A percentile compares a stretch with the other conserved stretches of the same genome.
Evolutionary conservation across 2,113 vertebrate genomes (phyloP).

Genomic region (Sturnus vulgaris): DNA sequence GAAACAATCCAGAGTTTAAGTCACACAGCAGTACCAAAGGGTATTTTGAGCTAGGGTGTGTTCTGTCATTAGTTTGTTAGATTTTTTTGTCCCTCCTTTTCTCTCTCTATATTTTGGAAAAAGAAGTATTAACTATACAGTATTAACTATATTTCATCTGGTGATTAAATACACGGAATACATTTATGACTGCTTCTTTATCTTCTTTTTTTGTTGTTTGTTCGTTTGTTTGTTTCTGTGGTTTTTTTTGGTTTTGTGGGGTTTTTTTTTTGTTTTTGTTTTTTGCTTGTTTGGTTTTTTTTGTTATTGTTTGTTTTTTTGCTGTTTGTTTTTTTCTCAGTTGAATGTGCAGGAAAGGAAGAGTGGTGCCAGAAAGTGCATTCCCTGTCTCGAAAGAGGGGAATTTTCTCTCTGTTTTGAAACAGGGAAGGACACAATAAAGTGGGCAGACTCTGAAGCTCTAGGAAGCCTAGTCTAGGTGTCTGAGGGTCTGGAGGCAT

Average conservation of each 20-base stretch:
- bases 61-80: background rate
- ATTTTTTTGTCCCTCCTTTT: background rate
- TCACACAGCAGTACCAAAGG: background rate
- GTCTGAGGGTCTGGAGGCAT: background rate
- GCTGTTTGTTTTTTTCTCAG: background rate
- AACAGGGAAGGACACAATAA: background rate
- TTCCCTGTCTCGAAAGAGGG: background rate
- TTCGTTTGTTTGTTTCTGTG: too few species aligned
- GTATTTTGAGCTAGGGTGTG: background rate
- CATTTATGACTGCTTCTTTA: background rate
- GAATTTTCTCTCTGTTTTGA: background rate
- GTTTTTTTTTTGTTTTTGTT: background rate
- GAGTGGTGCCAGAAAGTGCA: background rate
- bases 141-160: background rate
- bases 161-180: background rate
- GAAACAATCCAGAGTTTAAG: background rate
- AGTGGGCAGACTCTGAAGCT: background rate
- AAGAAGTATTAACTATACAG: background rate
- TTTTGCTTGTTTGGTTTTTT: background rate
- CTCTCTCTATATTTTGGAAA: background rate
- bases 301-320: background rate
- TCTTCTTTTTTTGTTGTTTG: background rate
- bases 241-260: background rate
- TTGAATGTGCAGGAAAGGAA: background rate
- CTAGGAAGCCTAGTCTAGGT: background rate